Evolutionary conservation across 2,797 vertebrate genomes (phyloP).

Genomic region (Chlorospingus semifuscus): DNA sequence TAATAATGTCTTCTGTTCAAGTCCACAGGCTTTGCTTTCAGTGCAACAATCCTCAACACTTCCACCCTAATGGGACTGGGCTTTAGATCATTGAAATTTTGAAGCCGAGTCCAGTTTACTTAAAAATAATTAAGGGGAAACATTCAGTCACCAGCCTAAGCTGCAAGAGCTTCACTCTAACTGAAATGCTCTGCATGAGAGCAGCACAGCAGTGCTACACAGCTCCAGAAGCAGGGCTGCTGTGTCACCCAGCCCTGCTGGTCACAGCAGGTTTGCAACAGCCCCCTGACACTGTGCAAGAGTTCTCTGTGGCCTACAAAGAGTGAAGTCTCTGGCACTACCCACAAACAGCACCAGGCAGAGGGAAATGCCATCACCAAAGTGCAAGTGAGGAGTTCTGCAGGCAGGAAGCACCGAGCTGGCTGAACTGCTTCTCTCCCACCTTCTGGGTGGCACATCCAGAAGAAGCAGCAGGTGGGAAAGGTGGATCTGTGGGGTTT

Average conservation of each 20-base stretch:
- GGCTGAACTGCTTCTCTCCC: neutral
- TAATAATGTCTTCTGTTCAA: neutral
- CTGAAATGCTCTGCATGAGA: neutral
- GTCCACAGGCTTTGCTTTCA: neutral
- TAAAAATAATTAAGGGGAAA: neutral
- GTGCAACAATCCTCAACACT: neutral
- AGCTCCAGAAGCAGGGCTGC: neutral
- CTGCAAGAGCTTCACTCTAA: neutral
- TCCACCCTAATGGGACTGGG: neutral
- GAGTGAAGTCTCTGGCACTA: neutral
- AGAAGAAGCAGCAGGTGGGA: neutral
- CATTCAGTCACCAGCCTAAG: neutral
- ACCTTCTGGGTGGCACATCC: neutral
- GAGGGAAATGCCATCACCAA: neutral
- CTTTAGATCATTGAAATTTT: neutral
- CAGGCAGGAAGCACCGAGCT: neutral
- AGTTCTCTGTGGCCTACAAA: neutral
- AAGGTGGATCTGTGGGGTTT: rapidly evolving
- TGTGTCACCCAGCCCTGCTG: neutral
- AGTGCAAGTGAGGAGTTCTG: neutral
- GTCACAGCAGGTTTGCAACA: neutral
- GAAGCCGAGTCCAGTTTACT: neutral
- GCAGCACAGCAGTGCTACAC: neutral
- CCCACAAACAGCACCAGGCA: neutral
- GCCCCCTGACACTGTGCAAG: neutral